Conservation (phyloP, 2,888 invertebrate species). For the Monopis laevigella region DNA sequence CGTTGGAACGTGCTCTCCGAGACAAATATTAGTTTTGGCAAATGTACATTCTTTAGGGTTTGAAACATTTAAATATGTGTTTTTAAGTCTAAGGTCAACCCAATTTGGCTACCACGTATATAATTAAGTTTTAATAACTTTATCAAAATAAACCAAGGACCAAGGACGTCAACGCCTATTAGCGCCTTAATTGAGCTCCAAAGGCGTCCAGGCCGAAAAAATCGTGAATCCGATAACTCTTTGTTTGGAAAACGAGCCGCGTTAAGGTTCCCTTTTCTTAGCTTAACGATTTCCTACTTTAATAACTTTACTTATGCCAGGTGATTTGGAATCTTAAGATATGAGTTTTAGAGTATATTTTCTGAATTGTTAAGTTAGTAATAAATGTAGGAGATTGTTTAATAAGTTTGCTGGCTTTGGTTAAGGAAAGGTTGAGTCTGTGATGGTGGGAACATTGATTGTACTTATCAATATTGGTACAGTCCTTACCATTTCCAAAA, state of each 20-base stretch:
- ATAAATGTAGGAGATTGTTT: conserved; percentile 36
- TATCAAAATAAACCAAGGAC: too few species aligned
- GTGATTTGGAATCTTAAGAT: too few species aligned
- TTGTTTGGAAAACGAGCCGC: conserved; percentile 28
- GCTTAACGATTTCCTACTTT: conserved; percentile 39
- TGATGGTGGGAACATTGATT: conserved; percentile 47
- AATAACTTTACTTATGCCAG: conserved; percentile 16
- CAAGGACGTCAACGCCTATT: too few species aligned
- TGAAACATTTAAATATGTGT: too few species aligned
- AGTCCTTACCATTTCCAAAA: conserved; percentile 24
- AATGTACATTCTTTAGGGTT: too few species aligned
- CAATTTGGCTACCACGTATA: too few species aligned
- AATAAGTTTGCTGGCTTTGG: conserved; percentile 37
- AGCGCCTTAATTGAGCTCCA: conserved; percentile 34
- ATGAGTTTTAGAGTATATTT: background rate
- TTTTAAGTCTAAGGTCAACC: too few species aligned
- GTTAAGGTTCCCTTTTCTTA: conserved; percentile 27
- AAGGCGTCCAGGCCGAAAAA: conserved; percentile 32
- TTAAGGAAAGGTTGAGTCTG: conserved; percentile 34
- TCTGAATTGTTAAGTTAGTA: conserved; percentile 16
- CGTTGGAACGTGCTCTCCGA: too few species aligned
- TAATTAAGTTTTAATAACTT: too few species aligned
- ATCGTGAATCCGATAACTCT: conserved; percentile 49
- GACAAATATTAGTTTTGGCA: too few species aligned
- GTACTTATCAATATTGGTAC: conserved; percentile 42